Percentiles rank a stretch among this genome's conserved stretches.
These are phyloP conservation scores for Drosophila histrio DNA, from an alignment of 2,888 invertebrate species.

Conservation along the genomic window DNA sequence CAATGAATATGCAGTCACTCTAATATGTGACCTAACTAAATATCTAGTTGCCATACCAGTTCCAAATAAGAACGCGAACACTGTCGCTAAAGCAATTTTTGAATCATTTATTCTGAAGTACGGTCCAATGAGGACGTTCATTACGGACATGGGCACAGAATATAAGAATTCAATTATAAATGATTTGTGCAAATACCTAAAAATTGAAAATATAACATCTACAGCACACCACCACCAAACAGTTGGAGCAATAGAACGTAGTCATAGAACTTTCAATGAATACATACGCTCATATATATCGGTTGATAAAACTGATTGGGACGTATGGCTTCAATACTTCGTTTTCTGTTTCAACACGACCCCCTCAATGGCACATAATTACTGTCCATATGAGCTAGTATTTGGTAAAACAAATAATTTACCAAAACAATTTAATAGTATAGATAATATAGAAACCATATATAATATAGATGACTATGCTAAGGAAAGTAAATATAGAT, in stretches of 20 bases:
- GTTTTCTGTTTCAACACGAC: conserved; percentile 7
- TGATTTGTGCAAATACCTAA: conserved; percentile 7
- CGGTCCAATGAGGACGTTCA: conserved; percentile 1
- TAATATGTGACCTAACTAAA: not conserved
- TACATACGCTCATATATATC: conserved; percentile 16
- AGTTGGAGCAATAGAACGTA: too few species aligned
- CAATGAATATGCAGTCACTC: not conserved
- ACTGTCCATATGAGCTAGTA: conserved; percentile 7
- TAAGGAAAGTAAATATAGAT: conserved; percentile 1
- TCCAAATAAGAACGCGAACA: not conserved
- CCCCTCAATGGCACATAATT: conserved; percentile 6
- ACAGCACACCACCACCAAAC: conserved; percentile 12
- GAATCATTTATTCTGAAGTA: conserved; percentile 8
- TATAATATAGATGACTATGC: conserved; percentile 13
- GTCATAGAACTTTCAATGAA: too few species aligned
- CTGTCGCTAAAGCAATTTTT: not conserved
- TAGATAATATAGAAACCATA: conserved; percentile 8
- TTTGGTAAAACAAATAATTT: not conserved
- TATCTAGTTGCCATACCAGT: not conserved
- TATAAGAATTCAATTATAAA: conserved; percentile 1
- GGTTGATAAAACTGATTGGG: conserved; percentile 19
- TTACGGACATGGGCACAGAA: conserved; percentile 9
- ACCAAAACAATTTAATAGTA: conserved; percentile 9
- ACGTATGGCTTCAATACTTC: conserved; percentile 20
- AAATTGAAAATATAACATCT: conserved; percentile 3